These are phyloP conservation scores for Furcifer pardalis DNA, from an alignment of 2,797 vertebrate species.

Conservation along the genomic window DNA sequence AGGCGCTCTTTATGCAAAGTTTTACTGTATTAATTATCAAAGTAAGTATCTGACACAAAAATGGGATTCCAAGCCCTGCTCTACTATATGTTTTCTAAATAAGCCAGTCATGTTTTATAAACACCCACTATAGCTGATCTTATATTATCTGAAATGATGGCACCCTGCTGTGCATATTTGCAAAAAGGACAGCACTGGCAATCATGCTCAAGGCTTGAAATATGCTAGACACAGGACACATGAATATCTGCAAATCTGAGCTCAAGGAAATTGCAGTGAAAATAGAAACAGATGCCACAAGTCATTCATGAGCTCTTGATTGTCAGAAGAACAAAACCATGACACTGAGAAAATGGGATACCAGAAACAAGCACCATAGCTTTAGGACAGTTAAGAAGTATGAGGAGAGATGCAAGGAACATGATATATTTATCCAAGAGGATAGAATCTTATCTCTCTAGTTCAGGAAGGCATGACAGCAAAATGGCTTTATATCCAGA, in stretches of 20 bases:
- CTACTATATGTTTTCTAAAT: constrained; percentile 44
- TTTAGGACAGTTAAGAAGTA: neutral
- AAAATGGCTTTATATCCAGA: neutral
- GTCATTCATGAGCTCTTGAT: constrained; percentile 16
- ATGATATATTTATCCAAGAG: neutral
- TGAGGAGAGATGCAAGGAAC: neutral
- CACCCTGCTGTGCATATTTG: constrained; percentile 44
- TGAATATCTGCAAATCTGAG: constrained; percentile 26
- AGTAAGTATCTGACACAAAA: neutral
- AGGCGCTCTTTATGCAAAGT: too few relatives aligned
- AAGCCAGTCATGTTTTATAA: constrained; percentile 26
- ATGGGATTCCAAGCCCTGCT: constrained; percentile 6
- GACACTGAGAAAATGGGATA: constrained; percentile 1
- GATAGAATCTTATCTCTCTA: neutral
- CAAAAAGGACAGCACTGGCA: constrained; percentile 26
- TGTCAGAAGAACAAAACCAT: constrained; percentile 36
- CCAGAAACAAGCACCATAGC: constrained; percentile 38
- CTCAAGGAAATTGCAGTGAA: constrained; percentile 3
- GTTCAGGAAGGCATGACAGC: neutral
- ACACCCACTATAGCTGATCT: neutral
- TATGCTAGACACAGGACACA: constrained; percentile 16
- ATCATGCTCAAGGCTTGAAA: constrained; percentile 29
- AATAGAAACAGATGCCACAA: constrained; percentile 14
- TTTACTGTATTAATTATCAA: too few relatives aligned
- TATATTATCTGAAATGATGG: constrained; percentile 2